Percentiles rank a stretch among this genome's conserved stretches.
These are phyloP conservation scores for Pocillopora meandrina DNA, from an alignment of 92 coral and sea anemone genomes.

Conservation along the genomic window DNA sequence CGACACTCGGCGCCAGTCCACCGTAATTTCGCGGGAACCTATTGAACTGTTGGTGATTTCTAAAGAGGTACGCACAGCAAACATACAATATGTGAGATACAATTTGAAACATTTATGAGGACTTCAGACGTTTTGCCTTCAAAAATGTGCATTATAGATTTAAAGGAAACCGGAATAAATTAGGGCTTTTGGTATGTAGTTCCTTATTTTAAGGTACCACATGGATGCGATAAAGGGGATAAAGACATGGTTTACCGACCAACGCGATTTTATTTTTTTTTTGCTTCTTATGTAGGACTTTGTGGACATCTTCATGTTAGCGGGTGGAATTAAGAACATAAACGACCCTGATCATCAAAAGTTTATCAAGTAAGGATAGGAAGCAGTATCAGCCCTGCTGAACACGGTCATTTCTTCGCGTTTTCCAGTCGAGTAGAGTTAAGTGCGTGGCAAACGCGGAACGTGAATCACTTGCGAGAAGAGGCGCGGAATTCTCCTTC, in stretches of 20 bases:
- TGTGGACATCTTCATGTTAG: conserved; percentile 92
- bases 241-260: not conserved
- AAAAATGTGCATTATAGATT: too few relatives aligned
- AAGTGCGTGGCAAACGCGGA: too few relatives aligned
- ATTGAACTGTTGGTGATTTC: conserved; percentile 92
- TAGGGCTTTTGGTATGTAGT: too few relatives aligned
- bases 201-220: too few relatives aligned
- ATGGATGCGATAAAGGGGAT: not conserved
- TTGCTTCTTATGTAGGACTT: conserved; percentile 62
- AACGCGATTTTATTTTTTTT: not conserved
- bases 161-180: too few relatives aligned
- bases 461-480: too few relatives aligned
- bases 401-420: too few relatives aligned
- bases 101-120: too few relatives aligned
- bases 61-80: conserved; percentile 61
- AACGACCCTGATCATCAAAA: conserved; percentile 92
- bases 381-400: too few relatives aligned
- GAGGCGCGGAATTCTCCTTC: too few relatives aligned
- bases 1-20: conserved; percentile 94
- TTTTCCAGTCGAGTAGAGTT: too few relatives aligned
- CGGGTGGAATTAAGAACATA: conserved; percentile 89
- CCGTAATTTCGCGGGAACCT: conserved; percentile 89
- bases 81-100: not conserved
- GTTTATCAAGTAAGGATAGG: conserved; percentile 72
- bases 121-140: too few relatives aligned